phyloP scores from a whole-genome alignment of 2,888 invertebrate genomes.

The Endotricha flammealis region DNA sequence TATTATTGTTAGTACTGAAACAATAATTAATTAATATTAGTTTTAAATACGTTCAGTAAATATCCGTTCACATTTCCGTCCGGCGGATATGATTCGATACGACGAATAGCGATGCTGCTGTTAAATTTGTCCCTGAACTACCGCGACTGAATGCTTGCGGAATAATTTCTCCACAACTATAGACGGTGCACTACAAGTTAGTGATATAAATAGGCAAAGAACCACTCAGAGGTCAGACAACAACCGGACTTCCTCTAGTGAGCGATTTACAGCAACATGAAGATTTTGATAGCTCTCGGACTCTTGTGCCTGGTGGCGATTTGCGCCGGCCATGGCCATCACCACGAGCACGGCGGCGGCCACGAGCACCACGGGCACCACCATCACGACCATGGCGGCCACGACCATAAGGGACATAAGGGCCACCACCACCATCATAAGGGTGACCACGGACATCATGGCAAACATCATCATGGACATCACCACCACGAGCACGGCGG shows the following conservation, averaged over 20 bases:
- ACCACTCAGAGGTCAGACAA: conserved; percentile 54
- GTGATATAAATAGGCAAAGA: conserved; percentile 66
- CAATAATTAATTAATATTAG: too few relatives aligned
- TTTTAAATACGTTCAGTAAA: too few relatives aligned
- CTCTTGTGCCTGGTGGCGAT: conserved; percentile 55
- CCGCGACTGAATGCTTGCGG: conserved; percentile 57
- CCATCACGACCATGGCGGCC: conserved; percentile 83
- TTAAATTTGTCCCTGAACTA: conserved; percentile 63
- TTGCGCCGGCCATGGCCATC: conserved; percentile 69
- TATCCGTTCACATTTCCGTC: conserved; percentile 1
- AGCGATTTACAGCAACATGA: conserved; percentile 44
- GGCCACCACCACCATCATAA: conserved; percentile 87
- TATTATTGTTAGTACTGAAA: too few relatives aligned
- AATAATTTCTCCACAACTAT: conserved; percentile 61
- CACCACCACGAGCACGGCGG: conserved; percentile 87
- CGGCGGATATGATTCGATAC: conserved; percentile 2
- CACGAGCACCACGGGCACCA: conserved; percentile 82
- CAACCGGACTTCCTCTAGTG: conserved; percentile 59
- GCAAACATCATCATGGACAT: conserved; percentile 85
- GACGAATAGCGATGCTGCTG: conserved; percentile 25
- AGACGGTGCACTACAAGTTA: conserved; percentile 40
- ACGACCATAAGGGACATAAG: conserved; percentile 87
- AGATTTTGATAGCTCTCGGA: conserved; percentile 43
- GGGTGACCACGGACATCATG: conserved; percentile 86
- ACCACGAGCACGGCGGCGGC: conserved; percentile 81